Conservation (phyloP, 2,113 vertebrate species). For the Xiphophorus couchianus region DNA sequence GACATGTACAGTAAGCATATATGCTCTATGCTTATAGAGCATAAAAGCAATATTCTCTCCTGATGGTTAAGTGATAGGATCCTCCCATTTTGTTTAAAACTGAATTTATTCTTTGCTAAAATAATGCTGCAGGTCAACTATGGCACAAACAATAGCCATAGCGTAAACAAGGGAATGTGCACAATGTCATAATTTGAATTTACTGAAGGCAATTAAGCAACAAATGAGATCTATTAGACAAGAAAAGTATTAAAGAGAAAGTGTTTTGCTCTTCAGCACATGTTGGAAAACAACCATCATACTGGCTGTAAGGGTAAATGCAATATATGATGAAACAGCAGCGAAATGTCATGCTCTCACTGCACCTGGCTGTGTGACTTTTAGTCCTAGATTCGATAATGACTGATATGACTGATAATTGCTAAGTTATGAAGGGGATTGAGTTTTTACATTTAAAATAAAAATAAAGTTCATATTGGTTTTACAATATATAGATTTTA, state of each 20-base stretch:
- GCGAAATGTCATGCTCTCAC: conserved; percentile 22
- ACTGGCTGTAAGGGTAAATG: conserved; percentile 18
- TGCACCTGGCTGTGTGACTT: not conserved
- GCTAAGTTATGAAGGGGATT: not conserved
- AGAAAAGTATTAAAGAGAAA: not conserved
- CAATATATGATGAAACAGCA: conserved; percentile 25
- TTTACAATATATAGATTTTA: too few species aligned
- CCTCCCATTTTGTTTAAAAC: not conserved
- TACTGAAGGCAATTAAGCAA: conserved; percentile 2
- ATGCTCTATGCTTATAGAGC: not conserved
- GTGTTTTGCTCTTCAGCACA: not conserved
- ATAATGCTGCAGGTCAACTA: not conserved
- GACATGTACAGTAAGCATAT: conserved; percentile 28
- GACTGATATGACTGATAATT: too few species aligned
- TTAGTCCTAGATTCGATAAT: conserved; percentile 8
- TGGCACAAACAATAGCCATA: not conserved
- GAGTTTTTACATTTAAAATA: not conserved
- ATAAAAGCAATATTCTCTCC: not conserved
- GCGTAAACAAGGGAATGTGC: not conserved
- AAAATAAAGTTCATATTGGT: too few species aligned
- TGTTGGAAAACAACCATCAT: too few species aligned
- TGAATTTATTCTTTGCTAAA: not conserved
- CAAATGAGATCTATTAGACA: not conserved
- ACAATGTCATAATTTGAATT: conserved; percentile 8
- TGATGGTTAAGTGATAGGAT: not conserved